Conservation (phyloP, 2,888 invertebrate genomes). For the Gari tellinella region DNA sequence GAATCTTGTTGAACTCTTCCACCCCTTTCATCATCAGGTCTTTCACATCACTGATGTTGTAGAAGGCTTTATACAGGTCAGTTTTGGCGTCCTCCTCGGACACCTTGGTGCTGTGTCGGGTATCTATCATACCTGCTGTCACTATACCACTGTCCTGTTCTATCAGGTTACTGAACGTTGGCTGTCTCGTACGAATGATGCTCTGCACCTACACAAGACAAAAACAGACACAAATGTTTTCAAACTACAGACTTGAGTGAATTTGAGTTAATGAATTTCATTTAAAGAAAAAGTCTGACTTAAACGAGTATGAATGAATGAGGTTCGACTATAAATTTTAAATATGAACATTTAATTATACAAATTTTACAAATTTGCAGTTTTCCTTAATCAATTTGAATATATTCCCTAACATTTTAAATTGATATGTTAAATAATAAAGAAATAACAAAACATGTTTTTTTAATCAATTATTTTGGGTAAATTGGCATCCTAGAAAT, state of each 20-base stretch:
- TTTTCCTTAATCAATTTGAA: no score
- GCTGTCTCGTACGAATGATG: slow-evolving; percentile 74
- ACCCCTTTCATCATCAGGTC: slow-evolving; percentile 80
- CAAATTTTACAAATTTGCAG: no score
- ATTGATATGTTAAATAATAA: no score
- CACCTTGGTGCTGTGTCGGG: slow-evolving; percentile 71
- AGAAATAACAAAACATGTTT: no score
- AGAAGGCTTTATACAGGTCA: slow-evolving; percentile 77
- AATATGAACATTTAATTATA: no score
- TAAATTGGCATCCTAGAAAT: no score
- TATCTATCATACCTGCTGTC: slow-evolving; percentile 81
- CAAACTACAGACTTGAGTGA: background rate
- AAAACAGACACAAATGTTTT: background rate
- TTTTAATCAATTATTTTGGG: no score
- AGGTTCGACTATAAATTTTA: no score
- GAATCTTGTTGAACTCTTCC: slow-evolving; percentile 83
- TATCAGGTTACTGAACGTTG: slow-evolving; percentile 82
- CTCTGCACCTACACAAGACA: slow-evolving; percentile 69
- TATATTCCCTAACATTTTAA: no score
- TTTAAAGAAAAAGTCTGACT: no score
- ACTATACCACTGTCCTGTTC: slow-evolving; percentile 83
- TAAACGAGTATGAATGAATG: no score
- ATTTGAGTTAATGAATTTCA: no score
- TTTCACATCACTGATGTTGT: slow-evolving; percentile 65
- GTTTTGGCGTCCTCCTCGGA: slow-evolving; percentile 79